phyloP scores from a whole-genome alignment of 2,888 invertebrate genomes.

The Spatulosminthurus flaviceps region DNA sequence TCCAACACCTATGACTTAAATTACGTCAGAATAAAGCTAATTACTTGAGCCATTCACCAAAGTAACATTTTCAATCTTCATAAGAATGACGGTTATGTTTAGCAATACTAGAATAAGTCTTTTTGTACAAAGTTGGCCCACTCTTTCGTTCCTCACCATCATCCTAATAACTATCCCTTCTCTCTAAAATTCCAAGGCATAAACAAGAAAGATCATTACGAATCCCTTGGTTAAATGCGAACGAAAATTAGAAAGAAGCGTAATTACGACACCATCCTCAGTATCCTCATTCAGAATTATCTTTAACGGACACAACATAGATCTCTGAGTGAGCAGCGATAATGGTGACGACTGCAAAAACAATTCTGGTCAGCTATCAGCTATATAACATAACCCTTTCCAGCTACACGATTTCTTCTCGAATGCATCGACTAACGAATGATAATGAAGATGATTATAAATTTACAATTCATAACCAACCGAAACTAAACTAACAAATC shows the following conservation, averaged over 20 bases:
- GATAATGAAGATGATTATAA: slow-evolving; percentile 24
- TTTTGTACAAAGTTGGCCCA: background rate
- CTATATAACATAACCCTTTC: no score
- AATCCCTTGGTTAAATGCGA: background rate
- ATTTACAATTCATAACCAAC: slow-evolving; percentile 22
- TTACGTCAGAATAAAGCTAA: slow-evolving; percentile 31
- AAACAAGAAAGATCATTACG: background rate
- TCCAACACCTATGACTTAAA: slow-evolving; percentile 21
- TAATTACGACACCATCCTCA: slow-evolving; percentile 15
- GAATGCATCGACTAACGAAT: slow-evolving; percentile 16
- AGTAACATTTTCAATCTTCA: background rate
- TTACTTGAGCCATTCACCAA: slow-evolving; percentile 16
- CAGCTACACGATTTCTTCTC: background rate
- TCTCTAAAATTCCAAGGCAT: background rate
- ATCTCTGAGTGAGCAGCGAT: background rate
- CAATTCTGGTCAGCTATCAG: background rate
- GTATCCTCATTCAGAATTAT: background rate
- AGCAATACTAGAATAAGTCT: slow-evolving; percentile 8
- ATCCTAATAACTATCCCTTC: background rate
- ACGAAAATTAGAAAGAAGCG: background rate
- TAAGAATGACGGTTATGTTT: slow-evolving; percentile 24
- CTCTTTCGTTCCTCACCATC: background rate
- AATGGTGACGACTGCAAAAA: background rate
- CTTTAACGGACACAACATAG: background rate
- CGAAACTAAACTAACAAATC: slow-evolving; percentile 33